Conservation (phyloP, 1,140 invertebrate species). For the Phymorhynchus buccinoides region DNA sequence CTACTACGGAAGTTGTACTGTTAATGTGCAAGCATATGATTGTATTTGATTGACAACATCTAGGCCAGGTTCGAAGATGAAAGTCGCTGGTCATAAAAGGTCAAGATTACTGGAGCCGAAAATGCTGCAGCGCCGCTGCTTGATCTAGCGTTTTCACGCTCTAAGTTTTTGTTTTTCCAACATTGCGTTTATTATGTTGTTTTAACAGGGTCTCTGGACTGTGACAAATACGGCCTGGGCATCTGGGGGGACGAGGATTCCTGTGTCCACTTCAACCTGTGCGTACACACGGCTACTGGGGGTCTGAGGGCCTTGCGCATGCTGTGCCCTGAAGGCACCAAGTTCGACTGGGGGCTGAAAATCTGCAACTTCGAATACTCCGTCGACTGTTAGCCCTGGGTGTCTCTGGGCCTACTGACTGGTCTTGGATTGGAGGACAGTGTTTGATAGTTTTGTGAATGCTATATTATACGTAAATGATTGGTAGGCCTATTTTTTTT, state of each 20-base stretch:
- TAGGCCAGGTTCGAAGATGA: no score
- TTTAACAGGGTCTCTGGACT: slow-evolving; percentile 48
- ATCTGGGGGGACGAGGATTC: slow-evolving; percentile 46
- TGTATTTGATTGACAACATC: no score
- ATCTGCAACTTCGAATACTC: slow-evolving; percentile 48
- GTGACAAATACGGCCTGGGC: slow-evolving; percentile 45
- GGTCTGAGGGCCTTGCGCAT: slow-evolving; percentile 41
- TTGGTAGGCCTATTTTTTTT: background rate
- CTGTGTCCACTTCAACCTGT: slow-evolving; percentile 53
- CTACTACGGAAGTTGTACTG: slow-evolving; percentile 3
- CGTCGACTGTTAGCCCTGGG: slow-evolving; percentile 34
- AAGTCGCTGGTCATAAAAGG: no score
- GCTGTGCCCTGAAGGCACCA: slow-evolving; percentile 48
- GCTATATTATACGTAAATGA: no score
- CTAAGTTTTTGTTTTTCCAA: no score
- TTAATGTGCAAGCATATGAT: no score
- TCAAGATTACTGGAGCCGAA: no score
- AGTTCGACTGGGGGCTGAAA: slow-evolving; percentile 51
- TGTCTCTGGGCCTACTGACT: background rate
- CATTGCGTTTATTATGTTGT: background rate
- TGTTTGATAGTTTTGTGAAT: no score
- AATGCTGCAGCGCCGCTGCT: no score
- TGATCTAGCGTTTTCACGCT: no score
- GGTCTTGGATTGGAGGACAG: no score
- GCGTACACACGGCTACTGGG: slow-evolving; percentile 44